Conservation (phyloP, 2,797 vertebrate genomes). For the Channa striata region DNA sequence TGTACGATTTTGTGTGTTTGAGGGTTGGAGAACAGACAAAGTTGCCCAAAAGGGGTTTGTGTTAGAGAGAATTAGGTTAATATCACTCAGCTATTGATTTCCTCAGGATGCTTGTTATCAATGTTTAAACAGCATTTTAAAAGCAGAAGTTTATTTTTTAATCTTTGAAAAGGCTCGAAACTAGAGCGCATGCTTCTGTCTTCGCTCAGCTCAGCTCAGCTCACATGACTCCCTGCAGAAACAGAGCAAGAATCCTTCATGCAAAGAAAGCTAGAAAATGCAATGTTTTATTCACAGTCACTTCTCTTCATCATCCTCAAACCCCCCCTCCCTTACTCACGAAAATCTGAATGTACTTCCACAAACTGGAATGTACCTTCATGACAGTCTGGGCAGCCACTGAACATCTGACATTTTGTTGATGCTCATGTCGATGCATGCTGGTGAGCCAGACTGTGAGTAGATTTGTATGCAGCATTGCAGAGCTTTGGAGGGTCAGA, state of each 20-base stretch:
- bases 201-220: constrained; percentile 31
- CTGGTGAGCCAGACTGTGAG: constrained; percentile 1
- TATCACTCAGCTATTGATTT: constrained; percentile 59
- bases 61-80: constrained; percentile 65
- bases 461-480: constrained; percentile 43
- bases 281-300: constrained; percentile 67
- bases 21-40: constrained; percentile 32
- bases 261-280: constrained; percentile 57
- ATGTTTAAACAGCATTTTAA: constrained; percentile 67
- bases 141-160: constrained; percentile 48
- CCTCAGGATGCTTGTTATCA: constrained; percentile 41
- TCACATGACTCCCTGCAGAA: constrained; percentile 32
- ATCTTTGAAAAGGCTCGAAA: constrained; percentile 55
- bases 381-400: constrained; percentile 21
- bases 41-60: constrained; percentile 31
- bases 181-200: constrained; percentile 29
- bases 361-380: constrained; percentile 28
- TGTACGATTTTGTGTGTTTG: constrained; percentile 15
- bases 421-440: constrained; percentile 28
- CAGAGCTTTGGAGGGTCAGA: constrained; percentile 18
- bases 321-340: not conserved
- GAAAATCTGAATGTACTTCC: constrained; percentile 36
- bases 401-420: constrained; percentile 45
- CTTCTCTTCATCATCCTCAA: constrained; percentile 52
- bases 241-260: constrained; percentile 35